Conservation (phyloP, 2,113 vertebrate genomes). For the Falco punctatus region DNA sequence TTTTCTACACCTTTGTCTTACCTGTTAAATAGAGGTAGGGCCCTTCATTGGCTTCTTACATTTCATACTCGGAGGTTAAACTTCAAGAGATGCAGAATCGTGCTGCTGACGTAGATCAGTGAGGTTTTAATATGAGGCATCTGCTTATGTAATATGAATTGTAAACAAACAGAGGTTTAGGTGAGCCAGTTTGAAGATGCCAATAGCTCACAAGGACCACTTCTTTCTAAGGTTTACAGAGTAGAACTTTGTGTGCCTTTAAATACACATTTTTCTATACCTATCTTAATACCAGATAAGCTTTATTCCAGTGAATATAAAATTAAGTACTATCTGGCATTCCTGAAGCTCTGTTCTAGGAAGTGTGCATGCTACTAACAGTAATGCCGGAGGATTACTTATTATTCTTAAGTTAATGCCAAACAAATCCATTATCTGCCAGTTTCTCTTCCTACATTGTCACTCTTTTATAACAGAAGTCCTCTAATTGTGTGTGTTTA, state of each 20-base stretch:
- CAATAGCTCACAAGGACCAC: background rate
- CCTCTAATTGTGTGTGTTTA: conserved; percentile 47
- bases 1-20: background rate
- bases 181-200: background rate
- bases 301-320: background rate
- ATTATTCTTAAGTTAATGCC: conserved; percentile 14
- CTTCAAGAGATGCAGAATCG: background rate
- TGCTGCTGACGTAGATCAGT: background rate
- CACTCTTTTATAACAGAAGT: conserved; percentile 24
- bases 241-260: background rate
- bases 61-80: background rate
- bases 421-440: background rate
- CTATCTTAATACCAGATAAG: background rate
- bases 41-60: background rate
- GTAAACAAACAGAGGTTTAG: background rate
- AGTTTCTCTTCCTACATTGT: background rate
- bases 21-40: background rate
- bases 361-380: background rate
- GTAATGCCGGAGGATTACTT: background rate
- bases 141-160: background rate
- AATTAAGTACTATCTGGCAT: background rate
- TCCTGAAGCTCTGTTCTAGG: background rate
- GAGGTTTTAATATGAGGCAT: background rate
- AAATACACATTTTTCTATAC: background rate
- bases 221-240: background rate